A percentile compares a stretch with the other conserved stretches of the same genome.
These are phyloP conservation scores for Atherix ibis DNA, from an alignment of 2,888 invertebrate species.

Conservation along the genomic window DNA sequence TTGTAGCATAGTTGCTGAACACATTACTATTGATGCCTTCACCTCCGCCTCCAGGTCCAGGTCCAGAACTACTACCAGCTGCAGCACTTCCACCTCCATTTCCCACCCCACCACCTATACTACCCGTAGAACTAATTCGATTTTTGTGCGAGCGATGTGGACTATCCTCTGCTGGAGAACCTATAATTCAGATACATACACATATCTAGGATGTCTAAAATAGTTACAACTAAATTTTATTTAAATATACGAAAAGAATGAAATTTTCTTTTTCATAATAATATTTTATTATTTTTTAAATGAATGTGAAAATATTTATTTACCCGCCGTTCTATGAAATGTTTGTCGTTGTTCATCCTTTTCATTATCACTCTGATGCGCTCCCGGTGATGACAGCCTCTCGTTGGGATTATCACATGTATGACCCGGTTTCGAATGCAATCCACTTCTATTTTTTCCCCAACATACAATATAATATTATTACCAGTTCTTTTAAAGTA, in stretches of 20 bases:
- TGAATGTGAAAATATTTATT: not conserved
- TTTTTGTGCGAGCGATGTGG: constrained; percentile 14
- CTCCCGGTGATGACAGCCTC: constrained; percentile 14
- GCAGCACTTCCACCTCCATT: constrained; percentile 12
- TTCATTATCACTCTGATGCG: constrained; percentile 13
- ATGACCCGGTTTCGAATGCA: constrained; percentile 15
- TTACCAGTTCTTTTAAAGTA: too few relatives aligned
- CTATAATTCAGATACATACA: too few relatives aligned
- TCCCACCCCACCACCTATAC: constrained; percentile 14
- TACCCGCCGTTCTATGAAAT: constrained; percentile 14
- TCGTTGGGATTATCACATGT: constrained; percentile 19
- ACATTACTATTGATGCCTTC: constrained; percentile 5
- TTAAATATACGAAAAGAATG: not conserved
- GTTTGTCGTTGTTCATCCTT: constrained; percentile 3
- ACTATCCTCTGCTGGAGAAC: constrained; percentile 7
- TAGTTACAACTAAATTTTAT: not conserved
- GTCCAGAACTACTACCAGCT: constrained; percentile 3
- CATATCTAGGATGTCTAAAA: too few relatives aligned
- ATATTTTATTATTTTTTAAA: not conserved
- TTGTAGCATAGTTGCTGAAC: not conserved
- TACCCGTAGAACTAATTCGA: constrained; percentile 15
- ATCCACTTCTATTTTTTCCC: constrained; percentile 14
- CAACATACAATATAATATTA: not conserved
- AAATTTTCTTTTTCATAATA: not conserved
- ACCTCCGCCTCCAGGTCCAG: constrained; percentile 8